phyloP scores from a whole-genome alignment of 2,888 invertebrate genomes.

The Melanotus villosus region DNA sequence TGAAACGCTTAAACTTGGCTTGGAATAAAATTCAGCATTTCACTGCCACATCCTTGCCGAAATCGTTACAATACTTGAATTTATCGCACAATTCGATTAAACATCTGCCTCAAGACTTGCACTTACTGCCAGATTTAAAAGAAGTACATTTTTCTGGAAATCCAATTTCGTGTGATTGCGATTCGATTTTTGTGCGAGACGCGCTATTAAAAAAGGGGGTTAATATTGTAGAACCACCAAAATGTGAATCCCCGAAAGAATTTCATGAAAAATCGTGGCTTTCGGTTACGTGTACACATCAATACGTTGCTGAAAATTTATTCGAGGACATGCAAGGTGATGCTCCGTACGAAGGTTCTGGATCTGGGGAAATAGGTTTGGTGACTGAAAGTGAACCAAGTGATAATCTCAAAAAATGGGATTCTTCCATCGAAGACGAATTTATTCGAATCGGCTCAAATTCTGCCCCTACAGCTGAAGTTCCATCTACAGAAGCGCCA shows the following conservation, averaged over 20 bases:
- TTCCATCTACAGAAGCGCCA: neutral
- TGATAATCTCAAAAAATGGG: constrained; percentile 41
- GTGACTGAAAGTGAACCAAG: constrained; percentile 47
- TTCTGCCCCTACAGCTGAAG: neutral
- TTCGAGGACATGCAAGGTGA: constrained; percentile 58
- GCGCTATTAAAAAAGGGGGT: constrained; percentile 67
- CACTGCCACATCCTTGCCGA: constrained; percentile 59
- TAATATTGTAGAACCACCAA: constrained; percentile 57
- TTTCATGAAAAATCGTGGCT: constrained; percentile 57
- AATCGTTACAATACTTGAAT: constrained; percentile 68
- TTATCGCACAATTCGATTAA: constrained; percentile 76
- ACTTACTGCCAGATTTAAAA: constrained; percentile 72
- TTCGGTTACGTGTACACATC: constrained; percentile 36
- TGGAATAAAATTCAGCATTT: constrained; percentile 61
- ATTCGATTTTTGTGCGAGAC: constrained; percentile 76
- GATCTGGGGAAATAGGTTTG: constrained; percentile 47
- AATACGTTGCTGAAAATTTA: constrained; percentile 36
- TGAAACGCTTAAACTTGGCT: constrained; percentile 61
- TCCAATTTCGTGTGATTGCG: constrained; percentile 80
- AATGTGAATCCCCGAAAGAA: constrained; percentile 60
- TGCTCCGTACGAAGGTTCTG: constrained; percentile 58
- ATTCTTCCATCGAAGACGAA: constrained; percentile 39
- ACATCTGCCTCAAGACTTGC: constrained; percentile 72
- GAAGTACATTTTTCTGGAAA: constrained; percentile 79
- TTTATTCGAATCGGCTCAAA: constrained; percentile 18